A percentile compares a stretch with the other conserved stretches of the same genome.
Conservation (phyloP, 2,888 invertebrate species). For the Salpingus planirostris region DNA sequence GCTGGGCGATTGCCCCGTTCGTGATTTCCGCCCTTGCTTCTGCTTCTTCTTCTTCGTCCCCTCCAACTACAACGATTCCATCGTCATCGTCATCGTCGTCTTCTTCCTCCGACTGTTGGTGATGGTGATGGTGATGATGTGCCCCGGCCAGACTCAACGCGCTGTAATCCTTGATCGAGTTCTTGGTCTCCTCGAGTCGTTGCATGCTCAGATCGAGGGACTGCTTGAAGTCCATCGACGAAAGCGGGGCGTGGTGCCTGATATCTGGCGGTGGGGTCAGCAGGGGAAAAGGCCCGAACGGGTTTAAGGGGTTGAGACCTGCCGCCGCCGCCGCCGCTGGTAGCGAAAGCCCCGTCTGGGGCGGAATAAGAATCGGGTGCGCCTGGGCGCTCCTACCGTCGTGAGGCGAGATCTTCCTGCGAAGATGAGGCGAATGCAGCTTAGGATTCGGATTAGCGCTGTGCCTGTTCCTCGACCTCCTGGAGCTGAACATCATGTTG, state of each 20-base stretch:
- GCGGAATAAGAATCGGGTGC: conserved; percentile 70
- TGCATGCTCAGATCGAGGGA: conserved; percentile 50
- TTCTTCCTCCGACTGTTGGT: conserved; percentile 40
- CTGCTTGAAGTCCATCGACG: conserved; percentile 57
- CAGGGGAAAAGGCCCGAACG: conserved; percentile 71
- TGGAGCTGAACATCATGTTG: conserved; percentile 98
- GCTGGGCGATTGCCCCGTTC: conserved; percentile 25
- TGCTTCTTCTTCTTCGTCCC: conserved; percentile 46
- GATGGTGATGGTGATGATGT: too few relatives aligned
- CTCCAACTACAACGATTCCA: conserved; percentile 69
- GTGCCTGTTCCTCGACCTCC: conserved; percentile 90
- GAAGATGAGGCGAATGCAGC: conserved; percentile 87
- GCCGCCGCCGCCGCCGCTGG: conserved; percentile 52
- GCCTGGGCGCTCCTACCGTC: conserved; percentile 85
- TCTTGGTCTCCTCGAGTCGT: conserved; percentile 42
- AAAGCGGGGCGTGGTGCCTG: conserved; percentile 49
- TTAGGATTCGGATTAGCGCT: conserved; percentile 98
- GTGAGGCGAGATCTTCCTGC: conserved; percentile 89
- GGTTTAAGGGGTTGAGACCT: conserved; percentile 61
- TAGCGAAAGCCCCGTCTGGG: conserved; percentile 56
- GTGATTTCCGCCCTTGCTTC: conserved; percentile 38
- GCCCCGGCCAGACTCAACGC: conserved; percentile 28
- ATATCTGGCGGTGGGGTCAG: conserved; percentile 62
- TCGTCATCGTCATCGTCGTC: conserved; percentile 64
- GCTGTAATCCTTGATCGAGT: conserved; percentile 28